Evolutionary conservation across 2,797 vertebrate species (phyloP), one percentile per base, ranked within the genome.

Genomic region (Girardinus metallicus): DNA sequence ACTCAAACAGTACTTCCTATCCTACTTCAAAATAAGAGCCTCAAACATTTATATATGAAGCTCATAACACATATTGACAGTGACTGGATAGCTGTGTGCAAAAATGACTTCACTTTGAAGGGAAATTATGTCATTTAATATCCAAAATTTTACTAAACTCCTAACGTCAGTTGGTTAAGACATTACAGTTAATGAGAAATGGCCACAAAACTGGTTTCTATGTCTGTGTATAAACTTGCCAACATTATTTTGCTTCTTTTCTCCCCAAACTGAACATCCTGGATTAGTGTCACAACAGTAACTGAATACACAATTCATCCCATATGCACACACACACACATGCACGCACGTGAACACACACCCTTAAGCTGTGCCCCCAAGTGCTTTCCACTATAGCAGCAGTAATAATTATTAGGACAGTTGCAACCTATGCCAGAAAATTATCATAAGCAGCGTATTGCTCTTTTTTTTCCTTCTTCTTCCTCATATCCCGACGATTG

Each of bases 331-430:
- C 41, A 57, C 18, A 11, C 9, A 12, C 29, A 16, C 4, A 16
- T n/a, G n/a, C 12, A 36, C 5, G 36, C 31, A 21, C 4, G n/a
- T n/a, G n/a, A n/a, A 43, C 31, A 46, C 77, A 57, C 55, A 68
- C 31, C 44, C 73, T 57, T 77, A 44, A 83, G 89, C 76, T 43
- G 83, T 75, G 78, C 71, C 73, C 81, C 77, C 51, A 29, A 80
- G 76, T 80, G 70, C 74, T 80, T 86, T 80, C 83, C 78, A 78
- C 71, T 64, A 87, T 66, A 85, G 77, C 78, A 84, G 76, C 80
- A 87, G 78, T 78, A 79, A 88, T 84, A 83, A 88, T 85, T 92
- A 90, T 91, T 87, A 89, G 92, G 90, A 87, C 89, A 90, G 89
- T 86, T 87, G 84, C 83, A 90, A 88, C 79, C 43, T 3, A 84